These are phyloP conservation scores for Chydorus sphaericus DNA, from an alignment of 2,888 invertebrate genomes.

Conservation along the genomic window DNA sequence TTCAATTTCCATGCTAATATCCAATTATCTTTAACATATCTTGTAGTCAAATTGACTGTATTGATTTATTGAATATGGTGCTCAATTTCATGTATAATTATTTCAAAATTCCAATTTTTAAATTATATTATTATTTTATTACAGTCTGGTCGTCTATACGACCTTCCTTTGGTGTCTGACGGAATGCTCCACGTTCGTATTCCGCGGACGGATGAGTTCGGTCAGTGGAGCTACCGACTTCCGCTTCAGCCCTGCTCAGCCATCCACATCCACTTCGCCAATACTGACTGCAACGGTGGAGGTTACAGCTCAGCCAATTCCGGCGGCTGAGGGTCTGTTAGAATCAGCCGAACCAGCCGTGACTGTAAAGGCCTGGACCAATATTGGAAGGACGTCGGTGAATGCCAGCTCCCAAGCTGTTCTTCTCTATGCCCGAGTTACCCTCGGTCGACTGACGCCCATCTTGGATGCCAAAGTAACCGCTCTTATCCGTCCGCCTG, in stretches of 20 bases:
- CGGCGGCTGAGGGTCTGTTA: constrained; percentile 15
- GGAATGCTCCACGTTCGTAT: constrained; percentile 22
- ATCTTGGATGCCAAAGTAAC: constrained; percentile 24
- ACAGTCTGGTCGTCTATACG: constrained; percentile 22
- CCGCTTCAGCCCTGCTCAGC: no score
- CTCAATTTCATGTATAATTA: no score
- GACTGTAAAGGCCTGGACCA: constrained; percentile 22
- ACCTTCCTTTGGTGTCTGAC: constrained; percentile 22
- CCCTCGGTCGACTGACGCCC: constrained; percentile 23
- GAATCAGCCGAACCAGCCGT: constrained; percentile 20
- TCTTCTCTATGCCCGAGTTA: constrained; percentile 24
- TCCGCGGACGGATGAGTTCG: constrained; percentile 21
- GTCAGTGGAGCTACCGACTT: constrained; percentile 21
- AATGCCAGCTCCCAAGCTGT: constrained; percentile 15
- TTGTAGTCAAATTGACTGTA: no score
- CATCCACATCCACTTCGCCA: no score
- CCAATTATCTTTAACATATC: no score
- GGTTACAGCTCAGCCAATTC: constrained; percentile 22
- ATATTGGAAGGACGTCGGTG: constrained; percentile 18
- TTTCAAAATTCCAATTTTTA: no score
- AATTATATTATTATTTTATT: no score
- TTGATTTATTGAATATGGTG: no score
- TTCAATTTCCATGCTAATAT: no score
- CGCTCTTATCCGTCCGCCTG: constrained; percentile 22
- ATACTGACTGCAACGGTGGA: constrained; percentile 21